These are phyloP conservation scores for Leiothrix lutea DNA, from an alignment of 2,113 vertebrate genomes.

Conservation along the genomic window DNA sequence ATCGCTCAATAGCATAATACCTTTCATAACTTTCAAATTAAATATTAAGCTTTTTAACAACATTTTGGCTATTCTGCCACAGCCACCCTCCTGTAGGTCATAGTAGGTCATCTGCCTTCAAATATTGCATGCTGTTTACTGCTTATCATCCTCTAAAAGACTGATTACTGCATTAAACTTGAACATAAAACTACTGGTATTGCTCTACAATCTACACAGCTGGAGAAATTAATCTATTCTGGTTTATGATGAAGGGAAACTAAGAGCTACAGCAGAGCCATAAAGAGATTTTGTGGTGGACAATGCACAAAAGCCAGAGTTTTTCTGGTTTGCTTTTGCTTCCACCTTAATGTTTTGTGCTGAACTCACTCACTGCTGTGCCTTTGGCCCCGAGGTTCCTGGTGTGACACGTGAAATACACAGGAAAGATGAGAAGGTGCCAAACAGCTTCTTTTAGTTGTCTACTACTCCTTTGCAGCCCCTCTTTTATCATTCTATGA, in stretches of 20 bases:
- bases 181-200: slow-evolving; percentile 28
- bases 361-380: neutral
- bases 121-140: slow-evolving; percentile 47
- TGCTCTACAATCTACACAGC: slow-evolving; percentile 44
- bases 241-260: slow-evolving; percentile 35
- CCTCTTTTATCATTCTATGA: neutral
- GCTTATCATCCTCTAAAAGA: slow-evolving; percentile 55
- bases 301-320: neutral
- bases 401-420: neutral
- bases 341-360: neutral
- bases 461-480: neutral
- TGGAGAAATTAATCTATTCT: slow-evolving; percentile 54
- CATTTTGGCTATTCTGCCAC: neutral
- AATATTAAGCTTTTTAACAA: slow-evolving; percentile 44
- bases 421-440: neutral
- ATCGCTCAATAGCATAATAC: slow-evolving; percentile 15
- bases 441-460: neutral
- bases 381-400: neutral
- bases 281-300: neutral
- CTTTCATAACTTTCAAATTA: slow-evolving; percentile 56
- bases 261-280: neutral
- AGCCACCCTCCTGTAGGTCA: slow-evolving; percentile 17
- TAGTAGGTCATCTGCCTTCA: slow-evolving; percentile 8
- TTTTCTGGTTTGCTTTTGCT: neutral
- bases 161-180: slow-evolving; percentile 57